Evolutionary conservation across 2,797 vertebrate genomes (phyloP).

Genomic region (Nannoperca obscura): DNA sequence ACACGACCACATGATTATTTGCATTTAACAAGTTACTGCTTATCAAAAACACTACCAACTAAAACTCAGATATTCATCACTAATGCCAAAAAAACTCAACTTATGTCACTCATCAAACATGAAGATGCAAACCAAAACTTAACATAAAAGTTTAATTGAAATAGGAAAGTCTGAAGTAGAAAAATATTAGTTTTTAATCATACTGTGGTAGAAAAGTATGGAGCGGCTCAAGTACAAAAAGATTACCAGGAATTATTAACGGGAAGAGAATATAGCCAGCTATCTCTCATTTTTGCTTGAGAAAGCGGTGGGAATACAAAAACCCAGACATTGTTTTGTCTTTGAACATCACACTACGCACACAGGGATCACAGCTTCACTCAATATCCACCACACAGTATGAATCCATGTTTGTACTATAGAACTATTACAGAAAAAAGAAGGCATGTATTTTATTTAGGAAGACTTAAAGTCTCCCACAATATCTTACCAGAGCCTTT

Average conservation of each 20-base stretch:
- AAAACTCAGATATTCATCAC: constrained; percentile 39
- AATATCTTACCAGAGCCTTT: neutral
- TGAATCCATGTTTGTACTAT: neutral
- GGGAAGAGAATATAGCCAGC: constrained; percentile 87
- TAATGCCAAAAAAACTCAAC: constrained; percentile 16
- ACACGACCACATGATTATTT: constrained; percentile 52
- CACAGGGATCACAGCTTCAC: constrained; percentile 48
- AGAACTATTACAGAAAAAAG: neutral
- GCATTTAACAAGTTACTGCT: constrained; percentile 43
- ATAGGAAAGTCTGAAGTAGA: constrained; percentile 61
- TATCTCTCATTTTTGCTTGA: constrained; percentile 82
- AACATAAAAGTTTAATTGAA: constrained; percentile 53
- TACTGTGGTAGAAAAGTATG: constrained; percentile 68
- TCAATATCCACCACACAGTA: constrained; percentile 19
- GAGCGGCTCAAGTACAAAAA: constrained; percentile 74
- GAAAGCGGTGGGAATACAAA: constrained; percentile 63
- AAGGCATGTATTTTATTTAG: neutral
- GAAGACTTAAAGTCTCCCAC: neutral
- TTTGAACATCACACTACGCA: constrained; percentile 38
- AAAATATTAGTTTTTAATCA: constrained; percentile 68
- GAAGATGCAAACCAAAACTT: constrained; percentile 44
- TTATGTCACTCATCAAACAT: constrained; percentile 28
- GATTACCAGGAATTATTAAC: constrained; percentile 47
- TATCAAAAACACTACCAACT: constrained; percentile 49
- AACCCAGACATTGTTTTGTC: constrained; percentile 30